Evolutionary conservation across 2,113 vertebrate species (phyloP), one percentile per base, ranked within the genome.

Genomic region (Ia io): DNA sequence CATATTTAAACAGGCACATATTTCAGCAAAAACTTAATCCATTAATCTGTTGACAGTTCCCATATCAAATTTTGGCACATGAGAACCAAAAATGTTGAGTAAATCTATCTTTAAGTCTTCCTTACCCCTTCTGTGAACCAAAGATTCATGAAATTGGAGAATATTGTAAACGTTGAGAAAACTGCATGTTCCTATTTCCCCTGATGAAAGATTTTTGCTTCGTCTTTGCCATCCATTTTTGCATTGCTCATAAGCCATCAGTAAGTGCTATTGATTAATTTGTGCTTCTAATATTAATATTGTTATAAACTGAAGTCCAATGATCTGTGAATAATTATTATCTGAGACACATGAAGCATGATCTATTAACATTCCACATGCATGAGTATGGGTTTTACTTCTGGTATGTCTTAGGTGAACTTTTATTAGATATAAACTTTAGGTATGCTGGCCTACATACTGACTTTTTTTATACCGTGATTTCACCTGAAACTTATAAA

Each of bases 381-480:
- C 35, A 51, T 47, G 28, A 65, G 16, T 63, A 28, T 28, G 49
- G n/a, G 88, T 87, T 90, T 12, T 51, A 59, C 77, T 88, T 91
- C 51, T 84, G n/a, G 2, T 95, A 23, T 71, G 17, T 67, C 22
- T 61, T 86, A 42, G 17, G n/a, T 65, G 93, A 80, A 83, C 32
- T 86, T 93, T 40, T 86, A 28, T 91, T 83, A 80, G 79, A 95
- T 93, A 77, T 9, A 89, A 90, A 85, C 12, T 63, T 94, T 79
- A 91, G 40, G 22, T 87, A 71, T 70, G 25, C 18, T 76, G 44
- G 25, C 74, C 16, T 53, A 28, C 9, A 40, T 65, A 32, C 18
- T 25, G 71, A 28, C 2, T 40, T 76, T 63, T 91, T 88, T 90
- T 77, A 32, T 82, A 23, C 9, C 67, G 18, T 71, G 51, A 49